These are phyloP conservation scores for Cotesia vestalis DNA, from an alignment of 1,140 invertebrate genomes.

Conservation along the genomic window DNA sequence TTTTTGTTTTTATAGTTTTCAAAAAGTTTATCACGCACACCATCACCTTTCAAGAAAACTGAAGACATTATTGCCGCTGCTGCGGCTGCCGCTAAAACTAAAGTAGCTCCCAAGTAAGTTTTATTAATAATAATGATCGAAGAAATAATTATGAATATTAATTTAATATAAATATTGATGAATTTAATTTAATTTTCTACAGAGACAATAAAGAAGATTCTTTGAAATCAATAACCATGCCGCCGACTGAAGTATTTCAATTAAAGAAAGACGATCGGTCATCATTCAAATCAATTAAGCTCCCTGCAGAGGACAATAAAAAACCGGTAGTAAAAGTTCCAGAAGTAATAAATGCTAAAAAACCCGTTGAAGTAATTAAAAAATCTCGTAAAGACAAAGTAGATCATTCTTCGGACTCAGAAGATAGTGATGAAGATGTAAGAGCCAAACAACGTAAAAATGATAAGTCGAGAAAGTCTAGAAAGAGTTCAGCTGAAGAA, in stretches of 20 bases:
- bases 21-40: constrained; percentile 78
- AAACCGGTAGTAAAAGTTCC: constrained; percentile 46
- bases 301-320: constrained; percentile 56
- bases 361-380: constrained; percentile 58
- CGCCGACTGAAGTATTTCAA: constrained; percentile 53
- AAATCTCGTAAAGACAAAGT: constrained; percentile 62
- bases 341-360: constrained; percentile 51
- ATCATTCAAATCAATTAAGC: constrained; percentile 44
- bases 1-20: constrained; percentile 64
- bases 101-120: constrained; percentile 53
- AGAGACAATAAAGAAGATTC: constrained; percentile 57
- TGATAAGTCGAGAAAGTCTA: constrained; percentile 57
- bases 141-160: not conserved
- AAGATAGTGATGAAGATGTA: constrained; percentile 64
- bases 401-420: constrained; percentile 63
- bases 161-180: constrained; percentile 7
- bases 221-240: constrained; percentile 49
- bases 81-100: constrained; percentile 51
- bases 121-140: not conserved
- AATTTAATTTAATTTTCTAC: constrained; percentile 35
- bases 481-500: constrained; percentile 58
- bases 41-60: constrained; percentile 81
- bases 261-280: constrained; percentile 60
- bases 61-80: constrained; percentile 71
- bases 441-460: constrained; percentile 61